These are phyloP conservation scores for Lasioglossum albipes DNA, from an alignment of 1,140 invertebrate genomes.

Conservation along the genomic window DNA sequence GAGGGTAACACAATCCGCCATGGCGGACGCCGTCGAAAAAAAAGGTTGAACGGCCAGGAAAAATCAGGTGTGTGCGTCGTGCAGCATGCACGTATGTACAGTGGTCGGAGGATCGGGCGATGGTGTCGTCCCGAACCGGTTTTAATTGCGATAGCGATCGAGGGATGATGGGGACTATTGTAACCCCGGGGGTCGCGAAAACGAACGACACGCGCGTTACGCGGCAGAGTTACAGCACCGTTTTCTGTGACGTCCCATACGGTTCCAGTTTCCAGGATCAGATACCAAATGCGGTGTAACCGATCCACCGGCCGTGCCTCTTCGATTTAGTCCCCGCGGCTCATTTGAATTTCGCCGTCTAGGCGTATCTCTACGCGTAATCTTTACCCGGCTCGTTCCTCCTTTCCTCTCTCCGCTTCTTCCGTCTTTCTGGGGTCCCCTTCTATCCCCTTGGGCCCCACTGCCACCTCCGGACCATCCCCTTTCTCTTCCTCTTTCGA, in stretches of 20 bases:
- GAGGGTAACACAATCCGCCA: no score
- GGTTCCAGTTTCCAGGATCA: conserved; percentile 57
- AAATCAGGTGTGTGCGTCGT: no score
- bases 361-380: conserved; percentile 51
- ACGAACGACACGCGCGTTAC: conserved; percentile 51
- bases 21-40: no score
- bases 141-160: conserved; percentile 54
- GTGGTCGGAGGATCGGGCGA: no score
- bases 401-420: neutral
- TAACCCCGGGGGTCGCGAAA: conserved; percentile 18
- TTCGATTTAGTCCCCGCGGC: conserved; percentile 68
- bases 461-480: neutral
- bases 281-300: conserved; percentile 63
- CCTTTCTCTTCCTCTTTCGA: neutral
- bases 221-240: conserved; percentile 53
- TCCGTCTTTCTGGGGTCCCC: conserved; percentile 21
- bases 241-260: conserved; percentile 42
- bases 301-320: conserved; percentile 65
- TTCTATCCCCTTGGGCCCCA: neutral
- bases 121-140: conserved; percentile 28
- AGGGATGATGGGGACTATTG: conserved; percentile 43
- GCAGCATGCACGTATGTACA: no score
- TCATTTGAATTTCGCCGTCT: conserved; percentile 70
- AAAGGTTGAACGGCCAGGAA: no score
- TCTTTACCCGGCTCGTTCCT: conserved; percentile 31